phyloP scores from a whole-genome alignment of 2,797 vertebrate genomes.

The Parambassis ranga region DNA sequence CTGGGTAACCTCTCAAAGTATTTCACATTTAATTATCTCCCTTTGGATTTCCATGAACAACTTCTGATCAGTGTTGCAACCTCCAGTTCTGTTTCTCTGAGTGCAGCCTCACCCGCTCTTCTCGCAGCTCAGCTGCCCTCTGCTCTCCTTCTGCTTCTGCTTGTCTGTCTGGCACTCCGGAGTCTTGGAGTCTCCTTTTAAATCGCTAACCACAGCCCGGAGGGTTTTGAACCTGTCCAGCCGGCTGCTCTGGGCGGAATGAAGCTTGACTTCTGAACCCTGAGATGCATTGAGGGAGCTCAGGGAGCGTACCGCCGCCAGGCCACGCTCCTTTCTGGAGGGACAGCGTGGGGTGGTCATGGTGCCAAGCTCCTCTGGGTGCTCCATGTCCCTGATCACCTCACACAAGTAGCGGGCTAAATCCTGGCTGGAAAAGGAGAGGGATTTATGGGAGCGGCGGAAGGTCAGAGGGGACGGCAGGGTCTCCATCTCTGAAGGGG shows the following conservation, averaged over 20 bases:
- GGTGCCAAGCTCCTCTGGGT: conserved; percentile 70
- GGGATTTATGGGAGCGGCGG: conserved; percentile 71
- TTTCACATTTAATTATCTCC: conserved; percentile 70
- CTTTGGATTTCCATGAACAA: conserved; percentile 47
- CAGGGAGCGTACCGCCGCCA: conserved; percentile 80
- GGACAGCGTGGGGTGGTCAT: conserved; percentile 76
- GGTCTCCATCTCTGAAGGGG: conserved; percentile 64
- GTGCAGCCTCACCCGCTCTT: conserved; percentile 64
- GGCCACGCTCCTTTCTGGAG: conserved; percentile 78
- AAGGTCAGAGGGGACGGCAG: conserved; percentile 71
- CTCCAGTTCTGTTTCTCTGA: conserved; percentile 33
- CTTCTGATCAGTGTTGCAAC: conserved; percentile 47
- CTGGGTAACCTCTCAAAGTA: conserved; percentile 47
- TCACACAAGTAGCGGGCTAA: conserved; percentile 81
- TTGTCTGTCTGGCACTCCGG: conserved; percentile 64
- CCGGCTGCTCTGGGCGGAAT: conserved; percentile 72
- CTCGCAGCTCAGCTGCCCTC: conserved; percentile 70
- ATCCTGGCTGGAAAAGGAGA: conserved; percentile 79
- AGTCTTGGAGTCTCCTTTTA: conserved; percentile 68
- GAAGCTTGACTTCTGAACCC: conserved; percentile 70
- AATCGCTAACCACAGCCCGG: conserved; percentile 74
- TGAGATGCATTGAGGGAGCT: conserved; percentile 79
- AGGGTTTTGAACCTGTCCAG: conserved; percentile 85
- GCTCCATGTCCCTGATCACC: conserved; percentile 81
- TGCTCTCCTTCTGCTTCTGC: conserved; percentile 72